A percentile compares a stretch with the other conserved stretches of the same genome.
Evolutionary conservation across 1,140 invertebrate species (phyloP).

Genomic region (Neodiprion virginianus): DNA sequence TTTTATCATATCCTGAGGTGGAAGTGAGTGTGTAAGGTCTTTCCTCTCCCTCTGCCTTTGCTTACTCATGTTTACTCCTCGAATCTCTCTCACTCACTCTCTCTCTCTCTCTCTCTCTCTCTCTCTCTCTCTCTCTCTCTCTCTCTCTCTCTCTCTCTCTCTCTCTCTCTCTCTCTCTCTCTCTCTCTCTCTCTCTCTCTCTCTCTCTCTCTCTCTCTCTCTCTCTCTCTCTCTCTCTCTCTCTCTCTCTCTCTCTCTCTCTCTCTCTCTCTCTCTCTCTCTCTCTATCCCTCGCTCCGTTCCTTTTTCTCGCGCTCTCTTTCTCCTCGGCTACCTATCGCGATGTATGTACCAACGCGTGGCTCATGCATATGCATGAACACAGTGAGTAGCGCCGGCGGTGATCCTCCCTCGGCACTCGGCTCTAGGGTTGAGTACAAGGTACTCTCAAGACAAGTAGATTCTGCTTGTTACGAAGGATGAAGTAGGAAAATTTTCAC

Average conservation of each 20-base stretch:
- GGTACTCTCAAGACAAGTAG: too few species aligned
- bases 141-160: background rate
- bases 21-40: too few species aligned
- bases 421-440: too few species aligned
- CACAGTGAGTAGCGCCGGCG: background rate
- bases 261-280: background rate
- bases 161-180: background rate
- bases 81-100: background rate
- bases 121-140: background rate
- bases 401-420: too few species aligned
- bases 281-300: background rate
- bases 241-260: background rate
- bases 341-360: background rate
- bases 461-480: too few species aligned
- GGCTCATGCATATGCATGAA: constrained; percentile 7
- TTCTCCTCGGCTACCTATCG: background rate
- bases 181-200: background rate
- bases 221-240: background rate
- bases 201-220: background rate
- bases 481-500: too few species aligned
- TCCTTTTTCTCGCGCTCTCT: background rate
- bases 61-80: too few species aligned
- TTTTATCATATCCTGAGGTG: too few species aligned
- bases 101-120: background rate
- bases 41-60: too few species aligned